Evolutionary conservation across 2,113 vertebrate species (phyloP).

Genomic region (Orientallactaga bullata): DNA sequence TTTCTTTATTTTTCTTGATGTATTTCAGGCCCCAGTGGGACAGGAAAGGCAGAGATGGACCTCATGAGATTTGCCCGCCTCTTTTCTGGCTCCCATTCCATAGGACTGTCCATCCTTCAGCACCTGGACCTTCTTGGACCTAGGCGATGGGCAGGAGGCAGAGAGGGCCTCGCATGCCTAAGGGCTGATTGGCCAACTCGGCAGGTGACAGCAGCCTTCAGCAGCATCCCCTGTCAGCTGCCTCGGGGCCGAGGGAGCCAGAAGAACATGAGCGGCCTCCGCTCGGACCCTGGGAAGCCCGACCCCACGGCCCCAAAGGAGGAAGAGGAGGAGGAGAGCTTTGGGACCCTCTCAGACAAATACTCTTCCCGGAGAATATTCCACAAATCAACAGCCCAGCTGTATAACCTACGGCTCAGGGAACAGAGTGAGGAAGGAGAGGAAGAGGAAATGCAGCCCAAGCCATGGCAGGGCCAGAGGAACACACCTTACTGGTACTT

Average conservation of each 20-base stretch:
- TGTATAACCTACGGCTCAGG: constrained; percentile 83
- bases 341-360: constrained; percentile 84
- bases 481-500: constrained; percentile 97
- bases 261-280: background rate
- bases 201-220: background rate
- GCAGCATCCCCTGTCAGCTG: constrained; percentile 4
- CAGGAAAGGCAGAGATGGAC: constrained; percentile 41
- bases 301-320: background rate
- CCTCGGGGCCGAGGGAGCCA: background rate
- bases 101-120: background rate
- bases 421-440: constrained; percentile 77
- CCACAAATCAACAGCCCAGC: constrained; percentile 85
- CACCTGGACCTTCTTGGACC: background rate
- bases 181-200: accelerated
- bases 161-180: background rate
- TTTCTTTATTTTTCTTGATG: constrained; percentile 31
- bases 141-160: background rate
- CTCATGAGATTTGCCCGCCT: constrained; percentile 1
- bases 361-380: constrained; percentile 89
- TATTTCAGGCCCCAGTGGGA: background rate
- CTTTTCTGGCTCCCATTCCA: background rate
- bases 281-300: background rate
- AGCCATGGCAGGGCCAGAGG: constrained; percentile 71
- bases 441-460: constrained; percentile 52
- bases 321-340: constrained; percentile 76